phyloP scores from a whole-genome alignment of 1,140 invertebrate species.

The Drosophila asahinai region DNA sequence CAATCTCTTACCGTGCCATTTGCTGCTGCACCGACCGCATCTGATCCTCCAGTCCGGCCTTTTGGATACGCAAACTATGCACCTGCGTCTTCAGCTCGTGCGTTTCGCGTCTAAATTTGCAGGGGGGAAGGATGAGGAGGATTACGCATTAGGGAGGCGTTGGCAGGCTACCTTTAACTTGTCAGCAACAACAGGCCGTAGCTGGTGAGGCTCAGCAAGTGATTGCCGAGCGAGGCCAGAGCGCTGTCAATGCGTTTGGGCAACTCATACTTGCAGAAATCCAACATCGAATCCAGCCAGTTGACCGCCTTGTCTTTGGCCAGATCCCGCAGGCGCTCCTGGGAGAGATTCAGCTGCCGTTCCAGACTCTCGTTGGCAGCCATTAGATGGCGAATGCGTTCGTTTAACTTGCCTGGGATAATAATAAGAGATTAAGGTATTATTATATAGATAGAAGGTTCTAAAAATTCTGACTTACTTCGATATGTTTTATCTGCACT shows the following conservation, averaged over 20 bases:
- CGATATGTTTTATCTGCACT: conserved; percentile 78
- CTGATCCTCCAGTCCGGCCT: conserved; percentile 75
- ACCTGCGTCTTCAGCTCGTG: conserved; percentile 77
- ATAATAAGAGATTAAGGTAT: too few relatives aligned
- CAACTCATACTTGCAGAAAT: conserved; percentile 84
- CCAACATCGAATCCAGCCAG: conserved; percentile 84
- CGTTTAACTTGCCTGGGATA: conserved; percentile 75
- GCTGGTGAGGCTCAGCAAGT: conserved; percentile 57
- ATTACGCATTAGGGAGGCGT: conserved; percentile 19
- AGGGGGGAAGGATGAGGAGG: conserved; percentile 31
- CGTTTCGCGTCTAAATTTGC: conserved; percentile 81
- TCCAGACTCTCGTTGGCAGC: conserved; percentile 69
- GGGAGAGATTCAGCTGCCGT: conserved; percentile 57
- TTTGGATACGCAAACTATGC: conserved; percentile 73
- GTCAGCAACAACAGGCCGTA: conserved; percentile 57
- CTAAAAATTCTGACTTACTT: conserved; percentile 34
- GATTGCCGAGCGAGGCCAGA: conserved; percentile 52
- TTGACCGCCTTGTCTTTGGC: conserved; percentile 70
- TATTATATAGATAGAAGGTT: neutral
- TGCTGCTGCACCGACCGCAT: conserved; percentile 75
- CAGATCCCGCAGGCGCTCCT: conserved; percentile 72
- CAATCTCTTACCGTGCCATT: conserved; percentile 64
- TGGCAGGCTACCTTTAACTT: conserved; percentile 32
- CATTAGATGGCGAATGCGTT: conserved; percentile 70
- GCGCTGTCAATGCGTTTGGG: conserved; percentile 54